These are phyloP conservation scores for Paraplagusia blochii DNA, from an alignment of 2,113 vertebrate species.

Conservation along the genomic window DNA sequence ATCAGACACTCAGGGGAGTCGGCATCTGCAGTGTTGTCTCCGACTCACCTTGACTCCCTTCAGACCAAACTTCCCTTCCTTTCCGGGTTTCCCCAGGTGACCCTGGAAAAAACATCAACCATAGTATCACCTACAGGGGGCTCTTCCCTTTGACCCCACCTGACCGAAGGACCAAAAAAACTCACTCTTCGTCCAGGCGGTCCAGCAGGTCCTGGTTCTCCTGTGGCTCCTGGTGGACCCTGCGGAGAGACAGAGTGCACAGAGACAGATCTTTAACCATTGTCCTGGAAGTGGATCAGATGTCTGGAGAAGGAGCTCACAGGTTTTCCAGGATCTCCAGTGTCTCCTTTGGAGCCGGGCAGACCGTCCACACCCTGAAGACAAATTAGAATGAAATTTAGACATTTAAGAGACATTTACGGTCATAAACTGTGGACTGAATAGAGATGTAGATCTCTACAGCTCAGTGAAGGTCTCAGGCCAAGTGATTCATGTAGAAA, in stretches of 20 bases:
- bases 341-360: slow-evolving; percentile 90
- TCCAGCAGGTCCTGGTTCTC: slow-evolving; percentile 90
- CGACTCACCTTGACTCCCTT: slow-evolving; percentile 89
- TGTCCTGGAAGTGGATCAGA: background rate
- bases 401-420: background rate
- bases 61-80: slow-evolving; percentile 87
- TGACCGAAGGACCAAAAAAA: background rate
- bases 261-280: background rate
- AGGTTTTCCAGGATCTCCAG: slow-evolving; percentile 88
- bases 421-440: too few species aligned
- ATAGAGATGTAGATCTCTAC: too few species aligned
- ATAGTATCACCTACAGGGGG: background rate
- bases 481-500: too few species aligned
- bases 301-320: slow-evolving; percentile 70
- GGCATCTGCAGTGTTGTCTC: slow-evolving; percentile 17
- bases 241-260: slow-evolving; percentile 44
- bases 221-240: slow-evolving; percentile 91
- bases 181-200: slow-evolving; percentile 91
- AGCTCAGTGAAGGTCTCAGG: too few species aligned
- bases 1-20: background rate
- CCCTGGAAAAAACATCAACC: slow-evolving; percentile 75
- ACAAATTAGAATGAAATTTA: slow-evolving; percentile 3
- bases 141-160: background rate
- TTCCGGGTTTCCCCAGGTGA: slow-evolving; percentile 87
- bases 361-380: slow-evolving; percentile 88